Base-by-base conservation (phyloP, 2,888 invertebrate species). In the Tenthredo amoena region DNA sequence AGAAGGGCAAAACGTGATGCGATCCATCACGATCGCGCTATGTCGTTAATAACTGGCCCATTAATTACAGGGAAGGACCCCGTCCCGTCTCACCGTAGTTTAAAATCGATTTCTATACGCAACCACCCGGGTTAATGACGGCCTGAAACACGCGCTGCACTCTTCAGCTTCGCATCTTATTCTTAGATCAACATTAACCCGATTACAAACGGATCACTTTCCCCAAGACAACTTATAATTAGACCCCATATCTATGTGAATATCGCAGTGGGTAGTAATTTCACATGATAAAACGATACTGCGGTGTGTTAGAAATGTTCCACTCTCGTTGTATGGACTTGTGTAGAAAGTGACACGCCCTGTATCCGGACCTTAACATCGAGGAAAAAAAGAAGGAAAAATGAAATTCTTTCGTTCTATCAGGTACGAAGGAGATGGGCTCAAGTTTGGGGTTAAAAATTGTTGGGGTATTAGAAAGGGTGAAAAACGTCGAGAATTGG, bases 11-110 rank as follows among this genome's bases (percentile, higher is more conserved):
- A 58, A 79, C 79, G 79, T 79, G 79, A 58, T 37, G 79, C 79
- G 79, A 79, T 79, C 79, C 79, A 79, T 79, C 79, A 79, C 79
- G 79, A 79, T 79, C 79, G 58, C 31, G 21, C 58, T 58, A 79
- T 79, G 79, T 79, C 79, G 79, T 79, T 79, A 79, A 79, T 79
- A 79, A 79, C 79, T 79, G 79, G 79, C 79, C 79, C 79, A 79
- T 79, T 79, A 79, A 79, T 79, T 79, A 79, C 58, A 37, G n/a
- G 79, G 79, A 79, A 79, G 79, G 79, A 79, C 55, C 79, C 79
- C 50, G 76, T 74, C 72, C 72, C 62, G 21, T 62, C 21, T 77
- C 79, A 62, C 18, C 79, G 21, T 79, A 37, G 79, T 79, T 58
- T 79, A 37, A 50, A 50, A 79, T 79, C 79, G 79, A 79, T 79